These are phyloP conservation scores for Cliona cf. orientalis DNA, from an alignment of 37 sponge, comb jelly and placozoan genomes.

Conservation along the genomic window DNA sequence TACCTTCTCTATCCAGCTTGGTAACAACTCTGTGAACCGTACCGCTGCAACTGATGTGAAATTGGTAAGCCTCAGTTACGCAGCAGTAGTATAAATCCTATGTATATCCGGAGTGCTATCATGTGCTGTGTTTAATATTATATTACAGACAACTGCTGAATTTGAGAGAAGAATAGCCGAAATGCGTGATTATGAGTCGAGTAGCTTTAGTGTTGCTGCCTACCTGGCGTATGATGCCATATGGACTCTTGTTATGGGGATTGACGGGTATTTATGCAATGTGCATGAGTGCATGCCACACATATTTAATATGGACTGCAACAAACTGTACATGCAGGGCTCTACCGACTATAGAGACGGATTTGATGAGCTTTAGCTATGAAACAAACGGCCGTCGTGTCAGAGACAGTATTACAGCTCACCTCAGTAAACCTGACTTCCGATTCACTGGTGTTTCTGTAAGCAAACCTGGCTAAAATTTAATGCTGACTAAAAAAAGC, in stretches of 20 bases:
- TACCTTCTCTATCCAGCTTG: conserved; percentile 4
- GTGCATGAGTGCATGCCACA: no score
- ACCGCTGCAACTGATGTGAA: conserved; percentile 39
- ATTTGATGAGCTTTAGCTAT: conserved; percentile 3
- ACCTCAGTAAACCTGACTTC: conserved; percentile 12
- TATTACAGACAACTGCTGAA: conserved; percentile 29
- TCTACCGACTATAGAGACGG: no score
- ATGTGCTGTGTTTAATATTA: not conserved
- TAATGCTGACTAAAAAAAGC: not conserved
- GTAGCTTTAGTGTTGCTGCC: conserved; percentile 2
- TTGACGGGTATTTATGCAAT: conserved; percentile 30
- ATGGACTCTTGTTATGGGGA: conserved; percentile 53
- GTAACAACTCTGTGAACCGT: conserved; percentile 6
- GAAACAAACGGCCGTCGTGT: conserved; percentile 1
- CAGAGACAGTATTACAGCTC: not conserved
- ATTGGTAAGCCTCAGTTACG: conserved; percentile 13
- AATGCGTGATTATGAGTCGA: not conserved
- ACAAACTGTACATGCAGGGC: no score
- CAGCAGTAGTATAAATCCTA: not conserved
- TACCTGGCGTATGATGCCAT: conserved; percentile 58
- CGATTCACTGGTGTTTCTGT: conserved; percentile 47
- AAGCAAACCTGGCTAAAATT: not conserved
- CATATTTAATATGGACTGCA: no score
- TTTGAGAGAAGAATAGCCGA: not conserved
- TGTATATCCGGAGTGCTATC: not conserved